These are phyloP conservation scores for Sinonovacula constricta DNA, from an alignment of 1,140 invertebrate genomes.

Conservation along the genomic window DNA sequence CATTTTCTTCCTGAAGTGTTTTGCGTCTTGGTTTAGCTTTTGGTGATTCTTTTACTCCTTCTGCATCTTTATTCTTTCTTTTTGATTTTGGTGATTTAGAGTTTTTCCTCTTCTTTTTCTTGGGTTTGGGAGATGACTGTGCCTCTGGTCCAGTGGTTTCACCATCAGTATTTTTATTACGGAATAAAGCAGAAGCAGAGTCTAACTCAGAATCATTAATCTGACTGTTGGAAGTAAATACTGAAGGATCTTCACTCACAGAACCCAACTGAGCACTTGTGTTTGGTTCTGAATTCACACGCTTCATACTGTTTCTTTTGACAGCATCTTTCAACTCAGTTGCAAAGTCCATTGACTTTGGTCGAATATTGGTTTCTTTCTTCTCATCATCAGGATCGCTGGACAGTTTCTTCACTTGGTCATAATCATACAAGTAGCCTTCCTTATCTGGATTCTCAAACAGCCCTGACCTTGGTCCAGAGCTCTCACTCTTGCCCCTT, in stretches of 20 bases:
- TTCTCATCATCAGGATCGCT: slow-evolving; percentile 9
- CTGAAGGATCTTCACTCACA: neutral
- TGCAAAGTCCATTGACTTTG: slow-evolving; percentile 41
- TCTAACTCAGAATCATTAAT: slow-evolving; percentile 41
- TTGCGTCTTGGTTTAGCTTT: slow-evolving; percentile 27
- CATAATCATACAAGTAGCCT: slow-evolving; percentile 51
- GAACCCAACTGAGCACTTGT: slow-evolving; percentile 6
- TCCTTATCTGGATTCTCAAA: slow-evolving; percentile 51
- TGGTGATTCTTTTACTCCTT: neutral
- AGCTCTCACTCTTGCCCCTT: neutral
- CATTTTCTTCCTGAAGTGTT: neutral
- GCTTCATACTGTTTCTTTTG: slow-evolving; percentile 20
- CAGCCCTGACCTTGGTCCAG: slow-evolving; percentile 2
- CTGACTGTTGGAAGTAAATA: slow-evolving; percentile 8
- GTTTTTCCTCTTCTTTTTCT: slow-evolving; percentile 45
- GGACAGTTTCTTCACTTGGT: slow-evolving; percentile 46
- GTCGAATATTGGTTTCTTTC: neutral
- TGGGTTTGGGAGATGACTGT: slow-evolving; percentile 41
- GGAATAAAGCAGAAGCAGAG: slow-evolving; percentile 27
- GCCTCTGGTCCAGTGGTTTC: slow-evolving; percentile 44
- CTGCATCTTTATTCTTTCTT: slow-evolving; percentile 13
- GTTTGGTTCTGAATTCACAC: slow-evolving; percentile 21
- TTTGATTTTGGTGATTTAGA: slow-evolving; percentile 39
- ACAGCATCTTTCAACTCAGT: slow-evolving; percentile 38
- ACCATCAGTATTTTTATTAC: slow-evolving; percentile 49